Evolutionary conservation across 2,113 vertebrate genomes (phyloP), one percentile per base, ranked within the genome.

Genomic region (Acanthochromis polyacanthus): DNA sequence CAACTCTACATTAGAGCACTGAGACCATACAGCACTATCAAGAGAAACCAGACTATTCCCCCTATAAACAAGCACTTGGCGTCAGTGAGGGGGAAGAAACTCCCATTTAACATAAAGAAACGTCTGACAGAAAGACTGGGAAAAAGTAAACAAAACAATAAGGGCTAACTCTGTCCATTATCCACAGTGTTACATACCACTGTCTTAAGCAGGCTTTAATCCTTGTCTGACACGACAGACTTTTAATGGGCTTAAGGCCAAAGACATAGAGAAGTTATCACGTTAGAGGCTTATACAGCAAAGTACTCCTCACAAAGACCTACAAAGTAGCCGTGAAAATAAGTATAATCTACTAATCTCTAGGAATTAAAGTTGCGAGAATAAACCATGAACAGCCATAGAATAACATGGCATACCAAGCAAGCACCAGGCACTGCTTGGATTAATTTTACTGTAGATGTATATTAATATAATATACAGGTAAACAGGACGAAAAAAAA

Each of bases 211-310:
- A 78, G 82, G 82, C 76, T 86, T 86, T 93, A 92, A 93, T 89
- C 93, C 91, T 90, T 45, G 87, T 93, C 91, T 92, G 93, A 93
- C 92, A 93, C 57, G 80, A 95, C 92, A 94, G 93, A 94, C 92
- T 93, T 93, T 90, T 91, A 94, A 94, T 93, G 79, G 83, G 88
- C 83, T 95, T 93, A 92, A 67, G 74, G 82, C 81, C 89, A 92
- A 89, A 93, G 90, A 95, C 89, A 93, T 79, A 87, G 78, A 91
- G 84, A 90, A 91, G 85, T 93, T 91, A 90, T 90, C 91, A 91
- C 77, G 64, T 89, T 88, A 85, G 74, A 85, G 82, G 91, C 92
- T 94, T 93, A 94, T 78, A 85, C 69, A 87, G 71, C 87, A 66
- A 93, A 91, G 88, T 91, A 83, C 88, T 89, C 77, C 59, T 43